These are phyloP conservation scores for Pomatostomus ruficeps DNA, from an alignment of 2,113 vertebrate species.

Conservation along the genomic window DNA sequence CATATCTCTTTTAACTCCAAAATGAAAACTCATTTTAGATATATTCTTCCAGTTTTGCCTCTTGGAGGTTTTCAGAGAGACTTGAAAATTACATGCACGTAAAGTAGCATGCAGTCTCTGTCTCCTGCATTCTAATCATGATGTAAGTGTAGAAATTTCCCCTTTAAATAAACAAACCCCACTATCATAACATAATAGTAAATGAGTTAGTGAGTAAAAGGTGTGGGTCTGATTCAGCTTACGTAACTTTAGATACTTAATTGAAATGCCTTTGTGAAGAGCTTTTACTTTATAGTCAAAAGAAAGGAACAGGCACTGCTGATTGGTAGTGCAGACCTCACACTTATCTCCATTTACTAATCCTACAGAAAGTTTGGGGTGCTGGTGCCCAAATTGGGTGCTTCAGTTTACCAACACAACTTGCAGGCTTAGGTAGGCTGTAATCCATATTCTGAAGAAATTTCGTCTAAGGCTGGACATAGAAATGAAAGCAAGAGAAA, in stretches of 20 bases:
- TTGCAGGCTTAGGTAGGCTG: not conserved
- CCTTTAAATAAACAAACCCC: not conserved
- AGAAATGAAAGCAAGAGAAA: not conserved
- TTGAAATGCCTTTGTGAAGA: not conserved
- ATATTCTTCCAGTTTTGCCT: not conserved
- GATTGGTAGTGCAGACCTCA: not conserved
- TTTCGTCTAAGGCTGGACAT: not conserved
- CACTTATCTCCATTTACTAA: not conserved
- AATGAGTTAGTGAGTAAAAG: not conserved
- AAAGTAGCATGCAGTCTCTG: not conserved
- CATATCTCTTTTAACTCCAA: not conserved
- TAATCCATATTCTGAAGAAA: not conserved
- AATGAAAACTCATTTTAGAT: not conserved
- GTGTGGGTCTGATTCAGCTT: not conserved
- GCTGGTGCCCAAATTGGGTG: not conserved
- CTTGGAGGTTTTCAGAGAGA: not conserved
- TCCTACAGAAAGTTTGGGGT: not conserved
- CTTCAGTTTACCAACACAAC: not conserved
- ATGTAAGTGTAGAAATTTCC: not conserved
- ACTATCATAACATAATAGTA: not conserved
- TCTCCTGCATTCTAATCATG: not conserved
- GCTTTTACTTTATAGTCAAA: not conserved
- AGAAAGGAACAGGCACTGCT: not conserved
- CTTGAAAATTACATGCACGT: not conserved
- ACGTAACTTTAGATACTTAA: not conserved